Conservation (phyloP, 2,888 invertebrate species). For the Andrena flavipes region DNA sequence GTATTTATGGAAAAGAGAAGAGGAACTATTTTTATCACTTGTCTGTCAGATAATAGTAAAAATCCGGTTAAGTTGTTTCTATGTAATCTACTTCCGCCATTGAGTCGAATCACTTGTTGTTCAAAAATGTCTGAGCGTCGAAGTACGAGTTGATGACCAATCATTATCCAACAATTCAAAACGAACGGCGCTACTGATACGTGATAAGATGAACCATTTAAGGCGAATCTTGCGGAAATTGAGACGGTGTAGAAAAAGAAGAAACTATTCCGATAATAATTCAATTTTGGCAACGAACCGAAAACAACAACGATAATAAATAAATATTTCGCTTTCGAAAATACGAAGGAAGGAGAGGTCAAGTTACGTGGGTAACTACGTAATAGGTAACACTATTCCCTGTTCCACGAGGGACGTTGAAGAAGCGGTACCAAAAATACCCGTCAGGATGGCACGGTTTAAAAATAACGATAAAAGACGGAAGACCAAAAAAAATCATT, state of each 20-base stretch:
- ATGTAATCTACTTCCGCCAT: too few species aligned
- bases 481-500: slow-evolving; percentile 34
- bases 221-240: not conserved
- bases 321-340: not conserved
- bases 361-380: not conserved
- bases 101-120: not conserved
- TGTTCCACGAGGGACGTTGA: not conserved
- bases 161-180: not conserved
- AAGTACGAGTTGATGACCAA: not conserved
- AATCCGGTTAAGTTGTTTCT: not conserved
- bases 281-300: not conserved
- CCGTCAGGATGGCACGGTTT: not conserved
- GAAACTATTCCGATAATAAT: not conserved
- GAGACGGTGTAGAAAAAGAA: not conserved
- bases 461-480: slow-evolving; percentile 23
- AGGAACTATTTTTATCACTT: not conserved
- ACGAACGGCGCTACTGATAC: too few species aligned
- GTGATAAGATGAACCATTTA: not conserved
- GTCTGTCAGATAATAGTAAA: too few species aligned
- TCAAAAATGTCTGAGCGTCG: not conserved
- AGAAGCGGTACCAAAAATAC: not conserved
- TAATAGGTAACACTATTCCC: not conserved
- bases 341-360: not conserved
- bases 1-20: slow-evolving; percentile 8
- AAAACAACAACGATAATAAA: slow-evolving; percentile 10